These are phyloP conservation scores for Eptesicus fuscus DNA, from an alignment of 2,113 vertebrate genomes.

Conservation along the genomic window DNA sequence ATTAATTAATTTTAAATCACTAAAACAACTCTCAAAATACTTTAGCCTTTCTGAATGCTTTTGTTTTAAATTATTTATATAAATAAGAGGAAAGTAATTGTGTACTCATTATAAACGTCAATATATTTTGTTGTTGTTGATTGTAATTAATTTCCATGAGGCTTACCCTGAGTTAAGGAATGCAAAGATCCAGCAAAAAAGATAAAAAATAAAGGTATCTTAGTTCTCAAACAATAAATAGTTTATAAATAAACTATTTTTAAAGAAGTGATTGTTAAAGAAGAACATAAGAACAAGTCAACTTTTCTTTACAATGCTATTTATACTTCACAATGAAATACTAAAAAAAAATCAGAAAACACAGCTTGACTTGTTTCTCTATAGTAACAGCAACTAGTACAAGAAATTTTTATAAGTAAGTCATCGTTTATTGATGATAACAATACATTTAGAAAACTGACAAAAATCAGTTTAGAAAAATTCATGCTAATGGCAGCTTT, in stretches of 20 bases:
- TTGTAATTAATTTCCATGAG: not conserved
- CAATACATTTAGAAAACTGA: not conserved
- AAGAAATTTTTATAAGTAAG: not conserved
- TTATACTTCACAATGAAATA: not conserved
- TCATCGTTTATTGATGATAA: not conserved
- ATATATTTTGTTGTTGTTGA: not conserved
- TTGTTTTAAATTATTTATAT: not conserved
- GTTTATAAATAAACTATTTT: not conserved
- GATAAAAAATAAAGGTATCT: not conserved
- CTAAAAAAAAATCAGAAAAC: not conserved
- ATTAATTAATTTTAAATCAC: not conserved
- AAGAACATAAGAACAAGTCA: not conserved
- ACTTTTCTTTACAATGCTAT: not conserved
- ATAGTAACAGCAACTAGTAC: not conserved
- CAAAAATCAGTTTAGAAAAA: not conserved
- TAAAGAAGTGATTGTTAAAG: not conserved
- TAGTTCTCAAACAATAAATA: not conserved
- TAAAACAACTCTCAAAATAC: not conserved
- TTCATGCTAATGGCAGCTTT: not conserved
- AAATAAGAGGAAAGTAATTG: not conserved
- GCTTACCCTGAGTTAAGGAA: not conserved
- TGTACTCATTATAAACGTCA: not conserved
- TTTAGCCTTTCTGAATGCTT: not conserved
- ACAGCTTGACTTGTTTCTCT: not conserved
- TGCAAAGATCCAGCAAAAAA: not conserved